These are phyloP conservation scores for Macrophya alboannulata DNA, from an alignment of 2,888 invertebrate species.

Conservation along the genomic window DNA sequence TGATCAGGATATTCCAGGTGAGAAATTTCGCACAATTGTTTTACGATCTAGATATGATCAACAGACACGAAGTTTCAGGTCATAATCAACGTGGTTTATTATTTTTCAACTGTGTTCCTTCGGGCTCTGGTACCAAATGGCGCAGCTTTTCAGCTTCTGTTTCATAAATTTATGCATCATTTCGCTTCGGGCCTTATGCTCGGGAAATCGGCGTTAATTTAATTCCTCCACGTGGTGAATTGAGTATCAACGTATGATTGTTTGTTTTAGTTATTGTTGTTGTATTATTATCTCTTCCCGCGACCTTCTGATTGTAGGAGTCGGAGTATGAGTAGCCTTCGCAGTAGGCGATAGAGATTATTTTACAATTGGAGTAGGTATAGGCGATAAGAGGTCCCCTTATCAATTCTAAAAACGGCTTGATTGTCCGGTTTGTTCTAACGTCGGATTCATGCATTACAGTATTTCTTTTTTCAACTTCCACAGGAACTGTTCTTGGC, in stretches of 20 bases:
- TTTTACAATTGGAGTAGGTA: neutral
- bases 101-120: neutral
- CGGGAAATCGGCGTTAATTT: neutral
- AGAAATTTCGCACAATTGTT: conserved; percentile 40
- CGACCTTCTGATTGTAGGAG: conserved; percentile 8
- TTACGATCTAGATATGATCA: neutral
- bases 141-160: neutral
- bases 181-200: neutral
- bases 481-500: conserved; percentile 73
- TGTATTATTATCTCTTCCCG: neutral
- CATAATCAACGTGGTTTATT: neutral
- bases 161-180: neutral
- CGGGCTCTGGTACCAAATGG: too few relatives aligned
- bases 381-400: neutral
- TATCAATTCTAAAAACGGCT: conserved; percentile 1
- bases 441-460: neutral
- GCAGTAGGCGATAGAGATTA: neutral
- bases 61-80: neutral
- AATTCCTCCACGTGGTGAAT: conserved; percentile 16
- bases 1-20: conserved; percentile 80
- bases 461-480: neutral
- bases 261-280: neutral
- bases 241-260: neutral
- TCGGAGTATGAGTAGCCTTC: neutral
- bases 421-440: conserved; percentile 11